These are phyloP conservation scores for Podilymbus podiceps DNA, from an alignment of 2,113 vertebrate species.

Conservation along the genomic window DNA sequence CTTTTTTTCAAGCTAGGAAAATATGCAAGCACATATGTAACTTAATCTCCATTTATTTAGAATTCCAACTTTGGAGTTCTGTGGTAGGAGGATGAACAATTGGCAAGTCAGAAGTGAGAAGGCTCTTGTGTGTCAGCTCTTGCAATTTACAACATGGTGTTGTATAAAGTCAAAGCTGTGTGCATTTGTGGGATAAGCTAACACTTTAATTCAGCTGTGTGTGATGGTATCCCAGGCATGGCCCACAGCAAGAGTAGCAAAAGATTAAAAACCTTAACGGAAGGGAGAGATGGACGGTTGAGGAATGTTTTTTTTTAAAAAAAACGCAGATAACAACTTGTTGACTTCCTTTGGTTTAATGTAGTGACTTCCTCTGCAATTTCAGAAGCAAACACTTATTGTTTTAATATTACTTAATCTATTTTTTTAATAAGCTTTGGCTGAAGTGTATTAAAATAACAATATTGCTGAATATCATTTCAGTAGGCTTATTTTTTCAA, in stretches of 20 bases:
- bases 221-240: neutral
- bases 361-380: neutral
- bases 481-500: neutral
- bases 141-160: neutral
- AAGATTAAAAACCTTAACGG: neutral
- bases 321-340: neutral
- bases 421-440: neutral
- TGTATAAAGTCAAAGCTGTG: neutral
- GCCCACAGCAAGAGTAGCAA: neutral
- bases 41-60: neutral
- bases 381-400: neutral
- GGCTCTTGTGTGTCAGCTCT: neutral
- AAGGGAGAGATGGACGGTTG: neutral
- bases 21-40: rapidly evolving
- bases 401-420: neutral
- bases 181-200: neutral
- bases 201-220: neutral
- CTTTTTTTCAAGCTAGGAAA: neutral
- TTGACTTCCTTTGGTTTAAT: neutral
- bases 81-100: neutral
- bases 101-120: neutral
- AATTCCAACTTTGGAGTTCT: neutral
- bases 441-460: neutral
- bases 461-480: neutral
- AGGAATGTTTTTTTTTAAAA: neutral